Evolutionary conservation across 2,797 vertebrate genomes (phyloP), one percentile per base, ranked within the genome.

Genomic region (Sebastes matsubarae): DNA sequence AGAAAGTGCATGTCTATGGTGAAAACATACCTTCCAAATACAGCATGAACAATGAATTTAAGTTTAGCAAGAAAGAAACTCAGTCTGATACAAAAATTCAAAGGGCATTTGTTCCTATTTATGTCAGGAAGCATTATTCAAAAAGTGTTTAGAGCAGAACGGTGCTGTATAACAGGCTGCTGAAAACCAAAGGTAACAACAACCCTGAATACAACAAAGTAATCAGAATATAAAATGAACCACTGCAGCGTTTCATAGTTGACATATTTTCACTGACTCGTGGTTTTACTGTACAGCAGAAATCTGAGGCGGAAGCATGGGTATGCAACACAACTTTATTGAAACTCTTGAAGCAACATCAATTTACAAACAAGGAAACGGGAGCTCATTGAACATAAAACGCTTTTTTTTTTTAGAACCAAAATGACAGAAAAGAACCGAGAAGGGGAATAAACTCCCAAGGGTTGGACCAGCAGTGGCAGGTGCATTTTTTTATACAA

Each of bases 301-400:
- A 79, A 87, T 58, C 7, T 54, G 59, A 75, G 25, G n/a, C 65
- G 27, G 85, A 90, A 84, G 32, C 91, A 83, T 67, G 58, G 84
- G 90, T 91, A 95, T 90, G 94, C 94, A 96, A 95, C 95, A 96
- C 96, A 95, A 95, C 94, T 97, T 95, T 95, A 96, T 95, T 96
- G 95, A 96, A 97, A 96, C 92, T 95, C 85, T 94, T 94, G 94
- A 94, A 96, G 96, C 93, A 94, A 96, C 88, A 96, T 94, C 93
- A 94, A 95, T 94, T 96, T 94, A 95, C 90, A 96, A 93, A 96
- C 94, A 91, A 95, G 91, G 87, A 93, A 89, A 87, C 60, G 88
- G 93, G 94, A 95, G 90, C 77, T 94, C 82, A 83, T 91, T 87
- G 86, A 92, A 94, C 94, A 92, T 89, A 94, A 94, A 93, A 87